phyloP scores from a whole-genome alignment of 2,113 vertebrate species.

The Bujurquina vittata region DNA sequence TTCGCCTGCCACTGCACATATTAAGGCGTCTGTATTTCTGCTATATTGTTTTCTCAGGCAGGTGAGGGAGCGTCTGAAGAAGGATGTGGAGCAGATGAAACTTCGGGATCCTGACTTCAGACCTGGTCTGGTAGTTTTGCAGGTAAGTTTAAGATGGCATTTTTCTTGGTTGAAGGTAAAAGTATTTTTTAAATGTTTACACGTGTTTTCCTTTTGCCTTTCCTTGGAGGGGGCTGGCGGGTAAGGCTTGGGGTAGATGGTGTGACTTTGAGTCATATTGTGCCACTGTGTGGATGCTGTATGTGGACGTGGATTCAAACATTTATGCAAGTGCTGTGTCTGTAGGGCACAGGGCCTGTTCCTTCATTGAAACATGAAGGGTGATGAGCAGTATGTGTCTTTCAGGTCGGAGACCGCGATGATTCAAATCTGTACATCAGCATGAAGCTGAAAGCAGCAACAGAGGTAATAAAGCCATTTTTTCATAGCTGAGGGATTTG shows the following conservation, averaged over 20 bases:
- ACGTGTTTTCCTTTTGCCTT: conserved; percentile 5
- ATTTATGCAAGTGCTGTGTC: neutral
- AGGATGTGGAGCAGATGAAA: conserved; percentile 88
- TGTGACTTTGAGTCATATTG: neutral
- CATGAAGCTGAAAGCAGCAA: conserved; percentile 96
- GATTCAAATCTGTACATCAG: conserved; percentile 98
- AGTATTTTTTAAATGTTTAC: neutral
- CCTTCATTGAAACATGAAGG: neutral
- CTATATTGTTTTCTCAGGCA: conserved; percentile 77
- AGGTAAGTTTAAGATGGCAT: conserved; percentile 78
- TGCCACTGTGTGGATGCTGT: neutral
- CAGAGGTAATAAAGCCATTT: conserved; percentile 82
- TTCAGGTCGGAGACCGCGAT: conserved; percentile 93
- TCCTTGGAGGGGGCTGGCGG: neutral
- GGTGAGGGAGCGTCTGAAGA: conserved; percentile 89
- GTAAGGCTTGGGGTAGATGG: neutral
- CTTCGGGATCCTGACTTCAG: conserved; percentile 85
- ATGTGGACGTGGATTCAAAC: neutral
- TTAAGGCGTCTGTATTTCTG: neutral
- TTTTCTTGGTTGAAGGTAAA: neutral
- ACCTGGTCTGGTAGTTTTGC: conserved; percentile 93
- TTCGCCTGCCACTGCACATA: neutral
- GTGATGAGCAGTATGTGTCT: neutral
- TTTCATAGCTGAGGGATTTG: neutral
- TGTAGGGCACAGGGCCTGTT: neutral